Evolutionary conservation across 2,113 vertebrate species (phyloP).

Genomic region (Scomber scombrus): DNA sequence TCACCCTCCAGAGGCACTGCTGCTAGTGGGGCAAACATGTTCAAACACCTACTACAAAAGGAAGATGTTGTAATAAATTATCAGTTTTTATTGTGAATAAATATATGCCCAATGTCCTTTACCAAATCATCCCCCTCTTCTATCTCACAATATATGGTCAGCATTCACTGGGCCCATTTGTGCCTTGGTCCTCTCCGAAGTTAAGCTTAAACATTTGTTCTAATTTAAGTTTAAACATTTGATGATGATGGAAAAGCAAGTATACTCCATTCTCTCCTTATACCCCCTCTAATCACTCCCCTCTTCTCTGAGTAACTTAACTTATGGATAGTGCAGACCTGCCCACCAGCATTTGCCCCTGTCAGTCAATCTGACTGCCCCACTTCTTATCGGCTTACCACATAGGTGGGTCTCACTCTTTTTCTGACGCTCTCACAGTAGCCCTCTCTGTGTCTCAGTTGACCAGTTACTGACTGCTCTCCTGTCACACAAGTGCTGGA

Average conservation of each 20-base stretch:
- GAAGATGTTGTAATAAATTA: background rate
- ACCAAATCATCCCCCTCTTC: constrained; percentile 32
- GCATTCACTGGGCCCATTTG: constrained; percentile 43
- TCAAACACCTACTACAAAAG: background rate
- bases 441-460: constrained; percentile 80
- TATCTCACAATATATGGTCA: constrained; percentile 63
- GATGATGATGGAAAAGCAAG: constrained; percentile 72
- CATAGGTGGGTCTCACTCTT: constrained; percentile 82
- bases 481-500: constrained; percentile 53
- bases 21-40: background rate
- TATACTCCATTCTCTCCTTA: constrained; percentile 48
- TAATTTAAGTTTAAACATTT: constrained; percentile 81
- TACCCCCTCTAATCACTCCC: constrained; percentile 45
- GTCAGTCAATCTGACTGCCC: constrained; percentile 82
- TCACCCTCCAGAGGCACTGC: background rate
- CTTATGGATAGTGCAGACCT: constrained; percentile 77
- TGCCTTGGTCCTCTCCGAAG: constrained; percentile 60
- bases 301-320: constrained; percentile 59
- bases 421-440: constrained; percentile 80
- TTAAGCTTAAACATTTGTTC: constrained; percentile 72
- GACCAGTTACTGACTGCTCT: constrained; percentile 76
- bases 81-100: background rate
- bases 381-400: constrained; percentile 85
- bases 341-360: constrained; percentile 83
- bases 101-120: background rate